Evolutionary conservation across 2,888 invertebrate genomes (phyloP), one percentile per base, ranked within the genome.

Genomic region (Thera britannica): DNA sequence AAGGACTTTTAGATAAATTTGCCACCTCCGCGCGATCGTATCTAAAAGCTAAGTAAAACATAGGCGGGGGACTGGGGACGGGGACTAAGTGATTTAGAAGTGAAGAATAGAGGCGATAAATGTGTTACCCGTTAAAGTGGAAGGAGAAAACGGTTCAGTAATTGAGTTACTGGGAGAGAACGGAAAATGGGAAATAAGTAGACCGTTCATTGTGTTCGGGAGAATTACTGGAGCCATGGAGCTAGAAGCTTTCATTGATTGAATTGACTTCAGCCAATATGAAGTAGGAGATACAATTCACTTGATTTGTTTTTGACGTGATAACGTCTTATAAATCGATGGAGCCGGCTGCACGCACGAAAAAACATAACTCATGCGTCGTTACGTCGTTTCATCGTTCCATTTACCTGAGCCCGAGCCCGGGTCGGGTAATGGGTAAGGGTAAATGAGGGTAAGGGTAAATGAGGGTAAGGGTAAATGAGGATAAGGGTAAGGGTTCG

Each of bases 41-140:
- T 34, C 52, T 41, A 3, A 51, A 60, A 9, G 38, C 51, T 51
- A 60, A 60, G 59, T 60, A 12, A 60, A 60, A 51, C 9, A 56
- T 23, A 23, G 23, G 23, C 23, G 38, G 36, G 35, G n/a, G 7
- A 9, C 44, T 44, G 36, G 75, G 71, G 65, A 67, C 67, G 49
- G 58, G 34, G 61, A 64, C 74, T 79, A 78, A 84, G 81, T 80
- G 79, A 73, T 73, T 73, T 62, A 34, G 64, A 62, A 70, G 66
- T 63, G 52, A 48, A 70, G 69, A 61, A 68, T 55, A 65, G 62
- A 48, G 56, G 54, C 61, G 54, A 65, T 68, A 68, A 68, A 68
- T 54, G 44, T 34, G 55, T 62, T 80, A 79, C 67, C 59, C 57
- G 68, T 55, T 58, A 65, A 52, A 73, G 71, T 63, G 71, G 73